Evolutionary conservation across 2,888 invertebrate species (phyloP), one percentile per base, ranked within the genome.

Genomic region (Marasmarcha lunaedactyla): DNA sequence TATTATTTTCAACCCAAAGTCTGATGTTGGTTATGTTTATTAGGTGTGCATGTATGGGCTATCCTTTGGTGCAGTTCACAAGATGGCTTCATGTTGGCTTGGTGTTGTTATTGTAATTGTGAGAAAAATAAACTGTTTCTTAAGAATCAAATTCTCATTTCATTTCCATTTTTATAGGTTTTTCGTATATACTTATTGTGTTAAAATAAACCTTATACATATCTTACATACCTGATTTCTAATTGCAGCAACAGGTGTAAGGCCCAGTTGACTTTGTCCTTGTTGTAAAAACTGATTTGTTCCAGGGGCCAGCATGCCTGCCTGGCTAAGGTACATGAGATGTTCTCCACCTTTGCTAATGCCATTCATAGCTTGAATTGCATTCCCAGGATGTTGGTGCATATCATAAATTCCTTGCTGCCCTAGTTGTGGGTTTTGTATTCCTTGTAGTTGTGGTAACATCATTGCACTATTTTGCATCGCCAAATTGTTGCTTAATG

Each of bases 251-350:
- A 78, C 78, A 48, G 71, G 85, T 69, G 71, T 79, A 58, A 68
- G 76, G 54, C 77, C 87, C 59, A 79, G 81, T 47, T 85, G 87
- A 60, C 74, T 88, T 68, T 88, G 89, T 47, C 87, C 86, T 66
- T 88, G 87, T 52, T 88, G 88, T 48, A 86, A 66, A 50, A 84
- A 86, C 47, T 86, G 87, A 58, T 87, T 86, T 44, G 88, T 79
- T 40, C 86, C 87, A 45, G 89, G 86, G 44, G 83, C 84, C 61
- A 87, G 77, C 57, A 86, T 84, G 27, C 85, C 85, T 41, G 85
- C 79, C 60, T 84, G 84, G 44, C 78, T 72, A 49, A 83, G 60
- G 59, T 83, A 83, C 74, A 85, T 74, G 15, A 85, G 65, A 49
- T 85, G 85, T 52, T 85, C 84, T 30, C 77, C 78, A 51, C 63